Percentiles rank a stretch among this genome's conserved stretches.
These are phyloP conservation scores for Andricus quercusramuli DNA, from an alignment of 2,888 invertebrate species.

Conservation along the genomic window DNA sequence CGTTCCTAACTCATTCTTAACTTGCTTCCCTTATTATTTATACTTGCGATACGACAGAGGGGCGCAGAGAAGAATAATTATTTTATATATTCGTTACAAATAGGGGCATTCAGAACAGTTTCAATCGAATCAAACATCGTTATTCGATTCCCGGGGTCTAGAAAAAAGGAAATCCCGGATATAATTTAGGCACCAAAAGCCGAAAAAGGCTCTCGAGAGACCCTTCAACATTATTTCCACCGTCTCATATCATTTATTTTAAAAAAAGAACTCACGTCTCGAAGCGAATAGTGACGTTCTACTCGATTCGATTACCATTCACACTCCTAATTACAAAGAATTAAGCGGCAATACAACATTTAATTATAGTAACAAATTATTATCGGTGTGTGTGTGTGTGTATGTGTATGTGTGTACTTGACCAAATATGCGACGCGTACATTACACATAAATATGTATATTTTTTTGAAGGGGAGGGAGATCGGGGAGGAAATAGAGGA, in stretches of 20 bases:
- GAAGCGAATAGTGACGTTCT: constrained; percentile 37
- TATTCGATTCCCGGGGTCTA: constrained; percentile 8
- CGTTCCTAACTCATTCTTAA: constrained; percentile 49
- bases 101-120: constrained; percentile 29
- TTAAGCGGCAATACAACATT: constrained; percentile 76
- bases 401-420: constrained; percentile 39
- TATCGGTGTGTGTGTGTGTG: constrained; percentile 56
- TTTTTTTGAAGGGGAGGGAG: constrained; percentile 42
- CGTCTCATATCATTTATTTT: constrained; percentile 41
- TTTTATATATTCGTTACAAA: constrained; percentile 49
- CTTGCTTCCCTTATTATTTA: constrained; percentile 42
- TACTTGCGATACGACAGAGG: constrained; percentile 42
- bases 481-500: constrained; percentile 33
- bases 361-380: constrained; percentile 74
- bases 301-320: constrained; percentile 34
- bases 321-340: constrained; percentile 69
- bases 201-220: neutral
- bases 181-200: neutral
- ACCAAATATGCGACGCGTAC: constrained; percentile 52
- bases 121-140: constrained; percentile 20
- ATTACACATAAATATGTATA: constrained; percentile 55
- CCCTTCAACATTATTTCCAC: constrained; percentile 5
- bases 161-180: constrained; percentile 1
- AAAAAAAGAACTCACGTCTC: neutral
- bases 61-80: constrained; percentile 60